A percentile compares a stretch with the other conserved stretches of the same genome.
These are phyloP conservation scores for Zaprionus vittiger DNA, from an alignment of 1,140 invertebrate species.

Conservation along the genomic window DNA sequence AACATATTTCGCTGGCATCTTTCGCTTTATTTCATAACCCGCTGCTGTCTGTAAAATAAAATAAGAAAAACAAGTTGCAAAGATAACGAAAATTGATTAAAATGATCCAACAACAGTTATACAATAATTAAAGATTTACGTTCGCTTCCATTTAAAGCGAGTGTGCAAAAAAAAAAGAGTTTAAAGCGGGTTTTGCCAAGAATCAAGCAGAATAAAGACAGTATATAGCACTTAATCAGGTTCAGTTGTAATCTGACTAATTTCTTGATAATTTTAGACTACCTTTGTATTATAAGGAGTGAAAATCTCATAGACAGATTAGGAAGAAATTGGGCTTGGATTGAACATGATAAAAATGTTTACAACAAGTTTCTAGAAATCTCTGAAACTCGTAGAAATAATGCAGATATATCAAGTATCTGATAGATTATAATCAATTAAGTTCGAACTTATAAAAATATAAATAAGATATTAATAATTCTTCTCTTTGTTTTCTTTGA, in stretches of 20 bases:
- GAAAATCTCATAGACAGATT: background rate
- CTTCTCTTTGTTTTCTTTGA: conserved; percentile 17
- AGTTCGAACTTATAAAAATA: too few relatives aligned
- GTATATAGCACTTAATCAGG: background rate
- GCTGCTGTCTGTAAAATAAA: conserved; percentile 37
- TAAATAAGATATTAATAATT: too few relatives aligned
- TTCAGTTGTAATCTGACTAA: background rate
- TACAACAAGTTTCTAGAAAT: too few relatives aligned
- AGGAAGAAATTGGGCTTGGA: background rate
- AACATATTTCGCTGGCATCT: conserved; percentile 55
- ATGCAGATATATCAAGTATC: too few relatives aligned
- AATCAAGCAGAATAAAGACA: too few relatives aligned
- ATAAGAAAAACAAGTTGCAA: conserved; percentile 31
- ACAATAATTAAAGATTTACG: conserved; percentile 19
- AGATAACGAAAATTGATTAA: conserved; percentile 36
- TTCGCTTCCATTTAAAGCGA: background rate
- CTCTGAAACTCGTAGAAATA: too few relatives aligned
- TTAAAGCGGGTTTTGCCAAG: background rate
- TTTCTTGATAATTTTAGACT: background rate
- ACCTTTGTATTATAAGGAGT: background rate
- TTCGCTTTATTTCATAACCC: conserved; percentile 71
- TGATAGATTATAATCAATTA: too few relatives aligned
- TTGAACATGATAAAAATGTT: too few relatives aligned
- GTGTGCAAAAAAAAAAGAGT: background rate
- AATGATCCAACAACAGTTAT: conserved; percentile 22